Conservation (phyloP, 2,888 invertebrate genomes). For the Drosophila merina region DNA sequence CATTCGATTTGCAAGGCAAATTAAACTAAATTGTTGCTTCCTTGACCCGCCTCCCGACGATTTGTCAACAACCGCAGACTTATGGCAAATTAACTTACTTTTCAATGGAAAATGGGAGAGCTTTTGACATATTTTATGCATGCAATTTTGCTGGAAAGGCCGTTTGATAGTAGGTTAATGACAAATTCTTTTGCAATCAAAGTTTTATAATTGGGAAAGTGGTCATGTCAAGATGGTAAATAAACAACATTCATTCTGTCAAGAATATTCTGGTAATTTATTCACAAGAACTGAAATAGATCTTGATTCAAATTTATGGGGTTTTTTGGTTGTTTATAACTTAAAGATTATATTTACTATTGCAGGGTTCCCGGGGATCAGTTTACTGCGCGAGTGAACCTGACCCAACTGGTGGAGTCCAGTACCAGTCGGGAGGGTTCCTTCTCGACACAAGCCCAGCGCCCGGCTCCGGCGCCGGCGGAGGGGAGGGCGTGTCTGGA, state of each 20-base stretch:
- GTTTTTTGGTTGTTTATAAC: background rate
- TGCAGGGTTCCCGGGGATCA: slow-evolving; percentile 84
- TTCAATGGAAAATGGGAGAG: slow-evolving; percentile 11
- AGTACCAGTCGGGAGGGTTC: slow-evolving; percentile 84
- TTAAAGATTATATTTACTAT: background rate
- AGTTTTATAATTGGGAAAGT: slow-evolving; percentile 1
- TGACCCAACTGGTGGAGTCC: slow-evolving; percentile 84
- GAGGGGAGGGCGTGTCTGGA: slow-evolving; percentile 40
- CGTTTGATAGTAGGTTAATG: slow-evolving; percentile 1
- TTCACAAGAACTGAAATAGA: background rate
- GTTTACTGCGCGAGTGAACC: slow-evolving; percentile 84
- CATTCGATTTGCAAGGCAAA: slow-evolving; percentile 58
- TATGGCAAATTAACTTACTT: slow-evolving; percentile 29
- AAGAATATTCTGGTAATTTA: background rate
- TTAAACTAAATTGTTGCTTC: slow-evolving; percentile 61
- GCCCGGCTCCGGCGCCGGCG: slow-evolving; percentile 67
- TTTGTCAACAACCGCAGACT: slow-evolving; percentile 50
- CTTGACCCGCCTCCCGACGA: slow-evolving; percentile 38
- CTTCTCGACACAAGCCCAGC: slow-evolving; percentile 69
- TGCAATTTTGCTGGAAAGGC: slow-evolving; percentile 16
- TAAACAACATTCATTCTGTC: background rate
- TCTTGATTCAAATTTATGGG: background rate
- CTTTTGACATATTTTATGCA: background rate
- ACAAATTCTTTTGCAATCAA: slow-evolving; percentile 19
- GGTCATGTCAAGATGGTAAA: background rate